A percentile compares a stretch with the other conserved stretches of the same genome.
Conservation (phyloP, 2,113 vertebrate genomes). For the Austrofundulus limnaeus region DNA sequence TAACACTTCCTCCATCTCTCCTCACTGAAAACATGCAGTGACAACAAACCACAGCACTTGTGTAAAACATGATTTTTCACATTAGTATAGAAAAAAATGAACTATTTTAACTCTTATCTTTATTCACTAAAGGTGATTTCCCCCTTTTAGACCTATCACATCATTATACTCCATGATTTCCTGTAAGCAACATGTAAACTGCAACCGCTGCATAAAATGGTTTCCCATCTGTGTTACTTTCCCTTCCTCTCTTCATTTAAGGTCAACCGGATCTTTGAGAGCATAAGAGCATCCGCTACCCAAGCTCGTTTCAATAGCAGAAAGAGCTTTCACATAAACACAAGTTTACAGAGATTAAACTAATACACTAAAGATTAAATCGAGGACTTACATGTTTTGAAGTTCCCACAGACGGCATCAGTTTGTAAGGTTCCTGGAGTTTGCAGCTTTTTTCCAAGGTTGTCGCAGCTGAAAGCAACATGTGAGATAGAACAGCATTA, state of each 20-base stretch:
- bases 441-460: constrained; percentile 14
- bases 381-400: constrained; percentile 34
- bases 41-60: not conserved
- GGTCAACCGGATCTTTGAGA: constrained; percentile 24
- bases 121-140: not conserved
- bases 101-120: not conserved
- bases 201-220: not conserved
- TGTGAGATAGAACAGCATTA: not conserved
- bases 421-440: not conserved
- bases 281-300: constrained; percentile 1
- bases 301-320: not conserved
- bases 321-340: not conserved
- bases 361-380: not conserved
- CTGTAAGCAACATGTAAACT: not conserved
- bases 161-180: not conserved
- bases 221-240: constrained; percentile 1
- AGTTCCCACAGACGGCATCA: constrained; percentile 50
- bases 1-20: too few relatives aligned
- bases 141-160: not conserved
- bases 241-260: constrained; percentile 12
- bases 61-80: not conserved
- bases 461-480: constrained; percentile 64
- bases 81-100: not conserved
- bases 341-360: not conserved
- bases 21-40: not conserved